Conservation (phyloP, 2,888 invertebrate genomes). For the Dorcus parallelipipedus region DNA sequence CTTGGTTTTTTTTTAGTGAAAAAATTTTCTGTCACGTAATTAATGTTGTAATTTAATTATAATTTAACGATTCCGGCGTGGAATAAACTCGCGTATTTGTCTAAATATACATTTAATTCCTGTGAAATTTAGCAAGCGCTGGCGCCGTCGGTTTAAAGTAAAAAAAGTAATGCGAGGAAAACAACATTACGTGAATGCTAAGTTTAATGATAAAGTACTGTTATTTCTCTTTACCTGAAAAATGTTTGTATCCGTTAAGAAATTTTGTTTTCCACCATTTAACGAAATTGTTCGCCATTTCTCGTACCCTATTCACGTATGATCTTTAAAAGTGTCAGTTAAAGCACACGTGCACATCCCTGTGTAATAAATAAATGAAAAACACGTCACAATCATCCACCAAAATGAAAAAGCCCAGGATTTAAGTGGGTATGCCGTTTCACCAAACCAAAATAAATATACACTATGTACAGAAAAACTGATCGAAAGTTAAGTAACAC, state of each 20-base stretch:
- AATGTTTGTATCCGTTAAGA: conserved; percentile 71
- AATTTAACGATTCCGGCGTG: no score
- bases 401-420: not conserved
- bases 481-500: no score
- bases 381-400: not conserved
- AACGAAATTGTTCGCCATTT: conserved; percentile 72
- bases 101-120: not conserved
- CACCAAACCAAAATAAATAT: no score
- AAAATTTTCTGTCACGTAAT: no score
- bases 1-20: no score
- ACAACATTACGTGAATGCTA: not conserved
- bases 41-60: no score
- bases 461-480: no score
- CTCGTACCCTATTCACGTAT: not conserved
- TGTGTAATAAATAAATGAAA: not conserved
- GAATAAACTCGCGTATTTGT: not conserved
- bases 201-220: not conserved
- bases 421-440: no score
- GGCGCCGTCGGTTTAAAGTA: not conserved
- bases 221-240: conserved; percentile 57
- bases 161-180: not conserved
- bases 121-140: not conserved
- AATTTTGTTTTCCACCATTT: conserved; percentile 75
- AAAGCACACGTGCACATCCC: conserved; percentile 6
- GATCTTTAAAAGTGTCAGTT: not conserved